These are phyloP conservation scores for Bombus consobrinus DNA, from an alignment of 1,140 invertebrate genomes.

Conservation along the genomic window DNA sequence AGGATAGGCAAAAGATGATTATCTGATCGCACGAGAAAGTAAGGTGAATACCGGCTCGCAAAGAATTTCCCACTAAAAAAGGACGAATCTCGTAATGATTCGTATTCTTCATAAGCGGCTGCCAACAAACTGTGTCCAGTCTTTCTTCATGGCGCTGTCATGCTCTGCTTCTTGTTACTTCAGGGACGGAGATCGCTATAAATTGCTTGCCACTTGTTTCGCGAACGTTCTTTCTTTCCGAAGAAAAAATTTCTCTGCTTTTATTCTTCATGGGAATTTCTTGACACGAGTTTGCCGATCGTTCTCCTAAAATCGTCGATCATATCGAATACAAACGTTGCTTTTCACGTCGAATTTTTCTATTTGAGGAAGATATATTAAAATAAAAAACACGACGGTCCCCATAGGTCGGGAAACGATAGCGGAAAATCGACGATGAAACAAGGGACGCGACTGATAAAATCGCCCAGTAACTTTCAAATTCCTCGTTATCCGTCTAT, in stretches of 20 bases:
- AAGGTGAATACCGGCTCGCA: slow-evolving; percentile 41
- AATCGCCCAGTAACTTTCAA: no score
- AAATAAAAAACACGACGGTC: rapidly evolving
- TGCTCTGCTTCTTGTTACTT: slow-evolving; percentile 70
- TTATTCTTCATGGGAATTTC: background rate
- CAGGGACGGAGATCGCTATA: slow-evolving; percentile 55
- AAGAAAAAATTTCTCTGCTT: slow-evolving; percentile 21
- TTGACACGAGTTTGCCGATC: background rate
- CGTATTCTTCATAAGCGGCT: slow-evolving; percentile 38
- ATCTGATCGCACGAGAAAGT: slow-evolving; percentile 48
- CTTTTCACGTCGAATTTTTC: no score
- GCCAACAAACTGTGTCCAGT: slow-evolving; percentile 59
- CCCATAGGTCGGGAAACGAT: no score
- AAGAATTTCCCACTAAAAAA: slow-evolving; percentile 53
- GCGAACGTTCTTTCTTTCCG: slow-evolving; percentile 12
- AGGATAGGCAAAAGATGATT: background rate
- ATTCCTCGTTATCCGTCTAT: no score
- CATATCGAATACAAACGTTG: rapidly evolving
- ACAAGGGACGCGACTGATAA: no score
- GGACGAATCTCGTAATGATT: slow-evolving; percentile 48
- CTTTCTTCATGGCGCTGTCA: slow-evolving; percentile 63
- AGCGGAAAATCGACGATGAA: no score
- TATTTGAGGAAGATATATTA: no score
- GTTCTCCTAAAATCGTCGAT: background rate
- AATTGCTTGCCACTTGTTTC: slow-evolving; percentile 47